Base-by-base conservation (phyloP, 2,888 invertebrate species). In the Ptycholaimellus sp. region DNA sequence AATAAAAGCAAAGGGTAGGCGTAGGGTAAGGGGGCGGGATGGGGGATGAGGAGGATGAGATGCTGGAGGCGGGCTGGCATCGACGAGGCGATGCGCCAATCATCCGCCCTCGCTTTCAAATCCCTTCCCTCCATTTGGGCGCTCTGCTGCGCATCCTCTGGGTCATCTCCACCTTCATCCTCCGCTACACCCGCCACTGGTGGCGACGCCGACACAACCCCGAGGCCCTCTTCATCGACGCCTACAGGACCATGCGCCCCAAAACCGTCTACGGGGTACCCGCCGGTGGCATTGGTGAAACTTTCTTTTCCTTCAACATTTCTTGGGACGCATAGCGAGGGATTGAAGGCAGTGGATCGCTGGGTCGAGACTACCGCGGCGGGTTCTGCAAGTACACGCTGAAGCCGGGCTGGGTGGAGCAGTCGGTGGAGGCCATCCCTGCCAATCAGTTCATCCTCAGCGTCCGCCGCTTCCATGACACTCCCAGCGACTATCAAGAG, bases 301-400 rank as follows among this genome's bases (percentile, higher is more conserved):
- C n/a, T n/a, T n/a, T n/a, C n/a, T n/a, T n/a, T n/a, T n/a, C n/a
- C n/a, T n/a, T n/a, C n/a, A n/a, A n/a, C n/a, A n/a, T n/a, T n/a
- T n/a, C n/a, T n/a, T n/a, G n/a, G n/a, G n/a, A n/a, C n/a, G n/a
- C n/a, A n/a, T n/a, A n/a, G n/a, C n/a, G n/a, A n/a, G n/a, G n/a
- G n/a, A n/a, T n/a, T n/a, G n/a, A n/a, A n/a, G 79, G 79, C 3
- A 66, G 70, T 44, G 75, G 74, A 1, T 72, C 76, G 1, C 83
- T 87, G 49, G 83, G 85, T 3, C 69, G 85, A 37, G 83, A 85
- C 3, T 85, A 71, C 61, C 72, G 72, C 52, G 63, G 63, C 14
- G 87, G 85, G 19, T 87, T 87, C 63, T 81, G 81, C 58, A 70
- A 83, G 37, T 85, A 62, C 59, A 78, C 81, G 58, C 65, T 87